Evolutionary conservation across 2,113 vertebrate species (phyloP), one percentile per base, ranked within the genome.

Genomic region (Spheniscus mendiculus): DNA sequence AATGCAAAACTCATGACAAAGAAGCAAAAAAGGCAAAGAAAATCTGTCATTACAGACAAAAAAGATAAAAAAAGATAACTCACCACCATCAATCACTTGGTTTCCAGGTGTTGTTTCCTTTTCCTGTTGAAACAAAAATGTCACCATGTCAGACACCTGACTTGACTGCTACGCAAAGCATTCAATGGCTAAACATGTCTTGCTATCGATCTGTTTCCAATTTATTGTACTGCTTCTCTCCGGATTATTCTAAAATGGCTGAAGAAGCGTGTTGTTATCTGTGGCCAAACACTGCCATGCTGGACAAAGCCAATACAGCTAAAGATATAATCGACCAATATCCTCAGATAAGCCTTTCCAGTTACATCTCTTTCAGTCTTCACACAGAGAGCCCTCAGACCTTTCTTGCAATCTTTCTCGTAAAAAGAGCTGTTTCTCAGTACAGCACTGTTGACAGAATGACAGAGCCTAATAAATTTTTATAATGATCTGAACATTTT

Each of bases 101-200:
- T 85, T 44, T 89, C 94, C 94, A 96, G 78, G 76, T 96, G 79
- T 87, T 96, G 53, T 62, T 90, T 95, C 53, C 32, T 95, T 83
- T 94, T 95, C 72, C 91, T 97, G 63, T 32, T 55, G 74, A 98
- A 93, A 95, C 62, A 90, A 84, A 93, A 92, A 62, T 27, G 32
- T 85, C 88, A 95, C 76, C 9, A 19, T 76, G 73, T 97, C 91
- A 97, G 89, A 89, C 65, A 97, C 84, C 91, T 97, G 83, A 94
- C 13, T 89, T 97, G 93, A 93, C 81, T 76, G 74, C 70, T 16
- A 73, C 56, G 38, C 47, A 80, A 80, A 93, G 61, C 67, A 95
- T 95, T 96, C 87, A 92, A 69, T 67, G 59, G 62, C 63, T 82
- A 16, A 76, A 91, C 78, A 83, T 61, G 63, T 87, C 81, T 93